Evolutionary conservation across 2,888 invertebrate species (phyloP).

Genomic region (Acanthococcus lagerstroemiae): DNA sequence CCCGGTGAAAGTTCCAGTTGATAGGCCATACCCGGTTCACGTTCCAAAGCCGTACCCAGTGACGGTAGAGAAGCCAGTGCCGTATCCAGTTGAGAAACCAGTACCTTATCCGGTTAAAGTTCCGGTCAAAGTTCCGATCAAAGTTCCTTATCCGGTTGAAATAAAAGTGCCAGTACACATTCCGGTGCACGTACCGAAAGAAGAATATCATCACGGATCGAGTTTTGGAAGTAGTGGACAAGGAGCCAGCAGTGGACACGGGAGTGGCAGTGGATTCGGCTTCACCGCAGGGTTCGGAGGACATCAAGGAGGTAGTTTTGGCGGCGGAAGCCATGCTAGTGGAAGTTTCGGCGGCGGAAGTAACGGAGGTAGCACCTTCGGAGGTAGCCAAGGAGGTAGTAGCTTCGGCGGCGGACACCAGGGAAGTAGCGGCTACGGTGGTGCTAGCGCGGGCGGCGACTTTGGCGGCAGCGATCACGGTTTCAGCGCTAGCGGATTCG

Average conservation of each 20-base stretch:
- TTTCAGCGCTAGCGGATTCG: slow-evolving; percentile 11
- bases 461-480: background rate
- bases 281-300: background rate
- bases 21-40: slow-evolving; percentile 47
- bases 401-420: background rate
- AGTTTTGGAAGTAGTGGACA: slow-evolving; percentile 33
- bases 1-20: slow-evolving; percentile 57
- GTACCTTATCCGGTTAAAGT: slow-evolving; percentile 64
- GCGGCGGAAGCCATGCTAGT: background rate
- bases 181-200: slow-evolving; percentile 41
- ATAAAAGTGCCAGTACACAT: slow-evolving; percentile 55
- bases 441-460: background rate
- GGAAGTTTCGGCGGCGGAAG: background rate
- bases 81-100: slow-evolving; percentile 62
- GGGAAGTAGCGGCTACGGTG: slow-evolving; percentile 7
- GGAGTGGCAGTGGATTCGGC: background rate
- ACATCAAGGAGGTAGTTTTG: background rate
- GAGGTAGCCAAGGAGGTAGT: background rate
- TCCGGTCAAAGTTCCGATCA: slow-evolving; percentile 51
- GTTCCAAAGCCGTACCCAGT: slow-evolving; percentile 71
- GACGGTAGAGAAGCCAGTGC: slow-evolving; percentile 61
- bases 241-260: slow-evolving; percentile 31
- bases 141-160: slow-evolving; percentile 56
- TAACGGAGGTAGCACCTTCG: background rate
- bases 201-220: slow-evolving; percentile 39